Conservation (phyloP, 2,113 vertebrate species). For the Oncorhynchus mykiss region DNA sequence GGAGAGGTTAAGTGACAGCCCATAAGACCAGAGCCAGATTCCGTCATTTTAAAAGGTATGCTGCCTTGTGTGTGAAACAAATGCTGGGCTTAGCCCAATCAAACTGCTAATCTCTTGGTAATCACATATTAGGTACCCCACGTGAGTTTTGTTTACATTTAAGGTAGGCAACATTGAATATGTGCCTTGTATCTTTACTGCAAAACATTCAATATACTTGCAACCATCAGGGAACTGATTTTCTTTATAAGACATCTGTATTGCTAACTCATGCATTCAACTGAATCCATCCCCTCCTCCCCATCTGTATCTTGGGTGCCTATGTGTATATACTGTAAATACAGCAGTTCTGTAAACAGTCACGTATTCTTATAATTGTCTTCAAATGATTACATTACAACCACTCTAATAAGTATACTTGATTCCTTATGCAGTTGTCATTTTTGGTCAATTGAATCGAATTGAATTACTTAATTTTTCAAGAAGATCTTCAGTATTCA, state of each 20-base stretch:
- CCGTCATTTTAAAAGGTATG: background rate
- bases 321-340: background rate
- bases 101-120: constrained; percentile 48
- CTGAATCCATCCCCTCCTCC: constrained; percentile 2
- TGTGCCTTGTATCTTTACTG: background rate
- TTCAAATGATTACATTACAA: constrained; percentile 20
- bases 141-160: constrained; percentile 19
- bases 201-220: background rate
- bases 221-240: background rate
- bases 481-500: background rate
- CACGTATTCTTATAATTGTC: constrained; percentile 5
- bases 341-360: background rate
- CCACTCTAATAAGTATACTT: constrained; percentile 10
- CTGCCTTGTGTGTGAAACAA: constrained; percentile 18
- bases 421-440: background rate
- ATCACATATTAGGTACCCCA: constrained; percentile 38
- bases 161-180: constrained; percentile 9
- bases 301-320: background rate
- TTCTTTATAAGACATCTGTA: background rate
- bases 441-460: constrained; percentile 2
- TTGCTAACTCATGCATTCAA: background rate
- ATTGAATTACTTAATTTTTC: too few relatives aligned
- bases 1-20: background rate
- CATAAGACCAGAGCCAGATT: constrained; percentile 1
- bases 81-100: constrained; percentile 22